Conservation (phyloP, 2,888 invertebrate species). For the Ectropis crepuscularia region DNA sequence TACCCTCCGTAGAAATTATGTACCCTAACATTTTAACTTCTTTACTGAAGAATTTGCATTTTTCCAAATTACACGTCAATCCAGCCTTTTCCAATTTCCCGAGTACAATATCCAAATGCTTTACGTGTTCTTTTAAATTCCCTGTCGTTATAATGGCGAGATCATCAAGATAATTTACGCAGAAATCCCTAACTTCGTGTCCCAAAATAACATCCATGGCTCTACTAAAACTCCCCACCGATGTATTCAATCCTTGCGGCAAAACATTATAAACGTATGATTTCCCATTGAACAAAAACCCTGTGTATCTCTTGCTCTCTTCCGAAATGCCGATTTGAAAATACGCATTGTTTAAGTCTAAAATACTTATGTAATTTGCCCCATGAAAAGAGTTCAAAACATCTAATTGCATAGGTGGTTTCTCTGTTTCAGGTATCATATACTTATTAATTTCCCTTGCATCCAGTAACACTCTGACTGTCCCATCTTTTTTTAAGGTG, state of each 20-base stretch:
- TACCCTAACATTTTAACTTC: slow-evolving; percentile 38
- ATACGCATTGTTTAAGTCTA: slow-evolving; percentile 26
- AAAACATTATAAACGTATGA: slow-evolving; percentile 11
- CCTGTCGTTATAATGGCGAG: slow-evolving; percentile 39
- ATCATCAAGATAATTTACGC: too few species aligned
- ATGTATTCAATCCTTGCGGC: too few species aligned
- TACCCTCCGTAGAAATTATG: slow-evolving; percentile 35
- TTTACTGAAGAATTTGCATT: slow-evolving; percentile 22
- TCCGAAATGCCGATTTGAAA: slow-evolving; percentile 23
- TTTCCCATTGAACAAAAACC: slow-evolving; percentile 22
- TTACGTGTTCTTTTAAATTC: slow-evolving; percentile 34
- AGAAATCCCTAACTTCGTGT: too few species aligned
- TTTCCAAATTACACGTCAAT: slow-evolving; percentile 22
- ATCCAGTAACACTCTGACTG: slow-evolving; percentile 24
- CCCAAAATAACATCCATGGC: too few species aligned
- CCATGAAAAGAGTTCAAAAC: slow-evolving; percentile 24
- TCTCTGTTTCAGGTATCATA: slow-evolving; percentile 28
- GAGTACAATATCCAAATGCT: slow-evolving; percentile 35
- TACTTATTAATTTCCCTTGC: slow-evolving; percentile 30
- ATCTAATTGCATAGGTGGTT: slow-evolving; percentile 20
- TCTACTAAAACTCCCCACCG: too few species aligned
- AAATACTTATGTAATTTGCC: slow-evolving; percentile 11
- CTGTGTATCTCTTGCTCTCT: slow-evolving; percentile 13
- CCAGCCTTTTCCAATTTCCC: slow-evolving; percentile 22
- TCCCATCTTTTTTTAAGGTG: slow-evolving; percentile 24